Conservation (phyloP, 2,888 invertebrate genomes). For the Cheilosia scutellata region DNA sequence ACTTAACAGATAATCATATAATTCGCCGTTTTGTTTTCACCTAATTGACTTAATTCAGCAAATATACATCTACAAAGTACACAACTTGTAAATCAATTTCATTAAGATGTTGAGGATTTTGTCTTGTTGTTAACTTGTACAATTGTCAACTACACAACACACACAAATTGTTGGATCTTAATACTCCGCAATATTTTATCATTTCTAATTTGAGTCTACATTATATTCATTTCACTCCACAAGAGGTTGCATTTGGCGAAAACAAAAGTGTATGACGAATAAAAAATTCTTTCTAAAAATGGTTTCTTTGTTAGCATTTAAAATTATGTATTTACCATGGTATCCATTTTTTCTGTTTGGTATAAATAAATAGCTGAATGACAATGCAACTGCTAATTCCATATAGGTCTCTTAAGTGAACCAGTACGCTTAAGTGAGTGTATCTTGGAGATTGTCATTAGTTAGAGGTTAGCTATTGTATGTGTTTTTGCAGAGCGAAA, state of each 20-base stretch:
- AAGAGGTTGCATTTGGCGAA: not conserved
- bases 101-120: constrained; percentile 20
- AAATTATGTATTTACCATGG: not conserved
- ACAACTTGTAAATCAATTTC: constrained; percentile 28
- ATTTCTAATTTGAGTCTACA: not conserved
- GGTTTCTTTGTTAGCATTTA: not conserved
- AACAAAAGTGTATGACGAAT: too few species aligned
- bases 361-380: too few species aligned
- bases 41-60: not conserved
- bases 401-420: too few species aligned
- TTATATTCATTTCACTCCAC: not conserved
- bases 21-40: not conserved
- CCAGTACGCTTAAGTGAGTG: too few species aligned
- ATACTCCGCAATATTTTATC: constrained; percentile 21
- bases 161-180: constrained; percentile 4
- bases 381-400: too few species aligned
- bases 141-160: constrained; percentile 13
- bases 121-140: constrained; percentile 1
- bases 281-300: too few species aligned
- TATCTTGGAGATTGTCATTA: too few species aligned
- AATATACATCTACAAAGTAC: not conserved
- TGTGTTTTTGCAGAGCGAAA: too few species aligned
- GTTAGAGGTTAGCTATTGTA: too few species aligned
- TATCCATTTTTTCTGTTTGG: too few species aligned
- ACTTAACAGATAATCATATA: not conserved